phyloP scores from a whole-genome alignment of 2,888 invertebrate species.

The Drosophila macrothrix region DNA sequence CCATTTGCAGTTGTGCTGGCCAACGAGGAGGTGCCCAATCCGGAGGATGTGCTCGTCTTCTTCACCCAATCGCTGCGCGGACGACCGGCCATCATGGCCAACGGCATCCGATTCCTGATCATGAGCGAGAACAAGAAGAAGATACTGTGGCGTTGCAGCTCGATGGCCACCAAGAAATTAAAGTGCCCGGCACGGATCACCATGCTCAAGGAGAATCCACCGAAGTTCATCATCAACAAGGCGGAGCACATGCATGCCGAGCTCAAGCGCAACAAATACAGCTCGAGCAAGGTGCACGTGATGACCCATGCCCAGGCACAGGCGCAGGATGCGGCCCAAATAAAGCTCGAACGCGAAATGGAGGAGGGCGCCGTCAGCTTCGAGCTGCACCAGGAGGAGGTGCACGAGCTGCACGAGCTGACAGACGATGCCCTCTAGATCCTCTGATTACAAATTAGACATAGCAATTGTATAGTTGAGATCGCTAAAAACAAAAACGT shows the following conservation, averaged over 20 bases:
- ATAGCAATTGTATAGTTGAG: slow-evolving; percentile 39
- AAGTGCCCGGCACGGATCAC: slow-evolving; percentile 85
- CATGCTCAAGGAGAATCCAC: slow-evolving; percentile 85
- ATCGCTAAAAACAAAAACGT: slow-evolving; percentile 18
- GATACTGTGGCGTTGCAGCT: slow-evolving; percentile 85
- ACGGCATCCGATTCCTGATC: slow-evolving; percentile 84
- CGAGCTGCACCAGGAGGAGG: slow-evolving; percentile 69
- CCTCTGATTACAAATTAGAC: neutral
- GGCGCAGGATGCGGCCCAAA: slow-evolving; percentile 54
- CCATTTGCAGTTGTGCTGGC: slow-evolving; percentile 81
- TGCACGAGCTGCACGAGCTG: slow-evolving; percentile 58
- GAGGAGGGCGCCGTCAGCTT: slow-evolving; percentile 74
- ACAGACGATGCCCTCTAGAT: slow-evolving; percentile 54
- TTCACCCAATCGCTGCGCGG: slow-evolving; percentile 85
- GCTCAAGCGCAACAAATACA: slow-evolving; percentile 84
- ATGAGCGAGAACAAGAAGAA: slow-evolving; percentile 85
- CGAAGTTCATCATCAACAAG: slow-evolving; percentile 84
- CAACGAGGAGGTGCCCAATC: slow-evolving; percentile 83
- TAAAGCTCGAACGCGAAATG: slow-evolving; percentile 67
- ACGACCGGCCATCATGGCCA: slow-evolving; percentile 85
- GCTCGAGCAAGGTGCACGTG: slow-evolving; percentile 76
- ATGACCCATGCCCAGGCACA: slow-evolving; percentile 30
- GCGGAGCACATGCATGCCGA: slow-evolving; percentile 85
- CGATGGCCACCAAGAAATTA: slow-evolving; percentile 85
- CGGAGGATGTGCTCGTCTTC: slow-evolving; percentile 83